Evolutionary conservation across 2,113 vertebrate genomes (phyloP).

Genomic region (Scomber scombrus): DNA sequence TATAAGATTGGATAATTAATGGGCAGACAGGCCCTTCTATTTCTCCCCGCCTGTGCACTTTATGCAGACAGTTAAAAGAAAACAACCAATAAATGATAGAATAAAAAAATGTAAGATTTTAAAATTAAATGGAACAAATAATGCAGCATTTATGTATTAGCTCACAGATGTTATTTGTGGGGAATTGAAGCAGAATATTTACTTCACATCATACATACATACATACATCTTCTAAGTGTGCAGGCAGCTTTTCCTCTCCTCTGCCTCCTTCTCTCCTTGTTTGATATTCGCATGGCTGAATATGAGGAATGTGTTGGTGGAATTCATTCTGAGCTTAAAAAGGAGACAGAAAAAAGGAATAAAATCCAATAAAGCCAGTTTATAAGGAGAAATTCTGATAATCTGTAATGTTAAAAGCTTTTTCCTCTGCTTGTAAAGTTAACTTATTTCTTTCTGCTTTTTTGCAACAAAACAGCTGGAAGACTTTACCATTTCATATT

Average conservation of each 20-base stretch:
- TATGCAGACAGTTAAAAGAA: conserved; percentile 28
- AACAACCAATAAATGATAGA: conserved; percentile 31
- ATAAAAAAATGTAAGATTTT: conserved; percentile 5
- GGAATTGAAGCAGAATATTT: conserved; percentile 46
- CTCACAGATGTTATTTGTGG: not conserved
- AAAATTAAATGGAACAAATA: not conserved
- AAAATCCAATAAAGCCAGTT: conserved; percentile 51
- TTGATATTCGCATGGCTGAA: conserved; percentile 68
- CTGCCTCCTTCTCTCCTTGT: conserved; percentile 39
- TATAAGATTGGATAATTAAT: conserved; percentile 61
- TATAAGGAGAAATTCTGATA: conserved; percentile 42
- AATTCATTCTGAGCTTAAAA: conserved; percentile 63
- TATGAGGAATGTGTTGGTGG: conserved; percentile 72
- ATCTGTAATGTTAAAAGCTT: conserved; percentile 38
- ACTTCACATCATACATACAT: not conserved
- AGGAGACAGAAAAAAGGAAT: conserved; percentile 19
- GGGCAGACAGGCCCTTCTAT: conserved; percentile 22
- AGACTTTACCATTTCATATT: not conserved
- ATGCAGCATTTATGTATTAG: not conserved
- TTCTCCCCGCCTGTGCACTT: conserved; percentile 16
- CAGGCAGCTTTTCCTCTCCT: conserved; percentile 30
- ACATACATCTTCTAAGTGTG: conserved; percentile 9
- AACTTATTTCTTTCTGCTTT: not conserved
- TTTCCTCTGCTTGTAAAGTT: conserved; percentile 1
- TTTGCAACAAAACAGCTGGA: conserved; percentile 8